Evolutionary conservation across 2,888 invertebrate genomes (phyloP).

Genomic region (Lepidonotus clava): DNA sequence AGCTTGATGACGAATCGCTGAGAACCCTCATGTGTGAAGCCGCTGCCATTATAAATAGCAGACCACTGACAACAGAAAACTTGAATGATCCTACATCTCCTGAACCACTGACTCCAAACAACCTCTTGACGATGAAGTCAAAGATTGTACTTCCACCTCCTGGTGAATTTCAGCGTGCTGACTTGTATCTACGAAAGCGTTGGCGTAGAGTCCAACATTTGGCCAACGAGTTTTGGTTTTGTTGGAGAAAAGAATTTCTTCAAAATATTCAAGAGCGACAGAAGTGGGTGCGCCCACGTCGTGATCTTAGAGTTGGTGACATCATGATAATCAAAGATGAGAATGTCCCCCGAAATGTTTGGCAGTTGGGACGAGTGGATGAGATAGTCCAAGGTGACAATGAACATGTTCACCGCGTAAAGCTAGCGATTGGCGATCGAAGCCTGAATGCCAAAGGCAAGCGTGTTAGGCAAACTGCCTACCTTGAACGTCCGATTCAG

Average conservation of each 20-base stretch:
- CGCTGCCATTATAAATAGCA: slow-evolving; percentile 61
- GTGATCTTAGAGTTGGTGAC: too few species aligned
- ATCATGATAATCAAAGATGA: too few species aligned
- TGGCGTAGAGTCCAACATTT: slow-evolving; percentile 57
- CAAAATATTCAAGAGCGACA: slow-evolving; percentile 39
- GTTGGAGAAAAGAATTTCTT: slow-evolving; percentile 57
- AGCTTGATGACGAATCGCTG: slow-evolving; percentile 61
- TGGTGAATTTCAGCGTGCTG: slow-evolving; percentile 40
- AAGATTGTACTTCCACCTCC: slow-evolving; percentile 31
- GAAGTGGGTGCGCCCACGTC: too few species aligned
- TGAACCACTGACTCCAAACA: slow-evolving; percentile 56
- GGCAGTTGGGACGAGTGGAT: too few species aligned
- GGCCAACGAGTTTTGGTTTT: slow-evolving; percentile 57
- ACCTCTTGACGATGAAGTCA: slow-evolving; percentile 57
- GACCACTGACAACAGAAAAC: slow-evolving; percentile 61
- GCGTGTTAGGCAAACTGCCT: too few species aligned
- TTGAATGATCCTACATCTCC: slow-evolving; percentile 55
- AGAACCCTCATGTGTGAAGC: slow-evolving; percentile 64
- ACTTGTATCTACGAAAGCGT: slow-evolving; percentile 38
- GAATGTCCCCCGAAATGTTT: too few species aligned
- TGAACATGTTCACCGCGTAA: too few species aligned
- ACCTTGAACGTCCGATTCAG: too few species aligned
- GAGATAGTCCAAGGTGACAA: too few species aligned
- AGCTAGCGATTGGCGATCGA: too few species aligned
- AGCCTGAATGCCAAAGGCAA: too few species aligned